Percentiles rank a stretch among this genome's conserved stretches.
Conservation (phyloP, 2,113 vertebrate genomes). For the Gadus chalcogrammus region DNA sequence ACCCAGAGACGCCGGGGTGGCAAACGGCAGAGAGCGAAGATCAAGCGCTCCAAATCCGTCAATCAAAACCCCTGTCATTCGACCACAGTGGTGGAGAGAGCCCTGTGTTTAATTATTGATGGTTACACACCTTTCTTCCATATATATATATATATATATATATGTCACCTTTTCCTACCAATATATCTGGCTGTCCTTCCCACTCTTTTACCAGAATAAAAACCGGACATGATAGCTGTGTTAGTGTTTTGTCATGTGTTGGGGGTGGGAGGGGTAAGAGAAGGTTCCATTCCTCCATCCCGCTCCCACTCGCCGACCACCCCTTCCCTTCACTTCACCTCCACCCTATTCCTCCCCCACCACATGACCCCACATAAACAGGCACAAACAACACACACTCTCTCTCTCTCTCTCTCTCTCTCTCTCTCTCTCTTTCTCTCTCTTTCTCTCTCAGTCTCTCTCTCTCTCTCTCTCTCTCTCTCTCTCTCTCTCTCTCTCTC, state of each 20-base stretch:
- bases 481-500: neutral
- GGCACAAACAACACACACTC: too few relatives aligned
- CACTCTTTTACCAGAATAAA: slow-evolving; percentile 2
- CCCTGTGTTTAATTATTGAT: slow-evolving; percentile 72
- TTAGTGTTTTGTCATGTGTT: slow-evolving; percentile 63
- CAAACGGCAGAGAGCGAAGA: slow-evolving; percentile 20
- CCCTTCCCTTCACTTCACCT: slow-evolving; percentile 6
- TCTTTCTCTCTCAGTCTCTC: slow-evolving; percentile 8
- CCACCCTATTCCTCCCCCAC: neutral
- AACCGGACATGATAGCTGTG: slow-evolving; percentile 65
- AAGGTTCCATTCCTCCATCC: slow-evolving; percentile 30
- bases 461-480: neutral
- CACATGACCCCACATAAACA: neutral
- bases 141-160: slow-evolving; percentile 47
- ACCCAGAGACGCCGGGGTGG: too few relatives aligned
- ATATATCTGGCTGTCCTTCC: slow-evolving; percentile 43
- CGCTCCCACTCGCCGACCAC: slow-evolving; percentile 32
- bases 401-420: neutral
- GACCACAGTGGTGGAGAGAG: slow-evolving; percentile 17
- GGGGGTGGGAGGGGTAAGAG: slow-evolving; percentile 49
- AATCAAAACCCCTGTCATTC: slow-evolving; percentile 62
- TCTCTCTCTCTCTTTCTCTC: neutral
- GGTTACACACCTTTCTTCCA: slow-evolving; percentile 20
- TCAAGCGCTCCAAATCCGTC: slow-evolving; percentile 72
- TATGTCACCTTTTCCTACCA: slow-evolving; percentile 32